Percentiles rank a stretch among this genome's conserved stretches.
Evolutionary conservation across 2,888 invertebrate genomes (phyloP).

Genomic region (Ornithoptera priamus): DNA sequence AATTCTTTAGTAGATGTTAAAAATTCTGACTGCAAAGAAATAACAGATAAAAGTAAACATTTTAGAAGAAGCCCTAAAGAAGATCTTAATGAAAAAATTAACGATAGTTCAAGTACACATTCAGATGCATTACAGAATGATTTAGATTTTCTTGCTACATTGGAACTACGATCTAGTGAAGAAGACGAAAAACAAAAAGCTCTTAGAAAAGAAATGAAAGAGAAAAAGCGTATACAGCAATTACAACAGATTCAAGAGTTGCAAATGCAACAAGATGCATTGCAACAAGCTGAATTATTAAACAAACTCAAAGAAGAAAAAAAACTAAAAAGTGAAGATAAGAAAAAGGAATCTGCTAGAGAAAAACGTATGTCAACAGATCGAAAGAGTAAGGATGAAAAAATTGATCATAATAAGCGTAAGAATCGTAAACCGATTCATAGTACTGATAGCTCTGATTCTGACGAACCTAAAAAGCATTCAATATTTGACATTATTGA

Average conservation of each 20-base stretch:
- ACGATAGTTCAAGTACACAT: slow-evolving; percentile 43
- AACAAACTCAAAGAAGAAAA: slow-evolving; percentile 70
- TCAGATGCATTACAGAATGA: slow-evolving; percentile 70
- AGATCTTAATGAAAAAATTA: slow-evolving; percentile 49
- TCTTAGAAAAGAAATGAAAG: slow-evolving; percentile 77
- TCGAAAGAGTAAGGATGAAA: slow-evolving; percentile 76
- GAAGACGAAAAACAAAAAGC: slow-evolving; percentile 81
- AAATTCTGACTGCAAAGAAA: slow-evolving; percentile 52
- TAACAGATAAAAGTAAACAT: slow-evolving; percentile 50
- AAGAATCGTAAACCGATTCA: slow-evolving; percentile 73
- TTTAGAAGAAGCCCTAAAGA: slow-evolving; percentile 53
- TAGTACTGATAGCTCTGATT: slow-evolving; percentile 85
- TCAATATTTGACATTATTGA: slow-evolving; percentile 95
- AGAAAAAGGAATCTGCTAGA: slow-evolving; percentile 68
- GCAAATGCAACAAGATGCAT: slow-evolving; percentile 71
- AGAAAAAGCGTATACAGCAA: slow-evolving; percentile 77
- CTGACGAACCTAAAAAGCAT: slow-evolving; percentile 92
- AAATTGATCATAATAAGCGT: slow-evolving; percentile 57
- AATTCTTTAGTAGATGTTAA: slow-evolving; percentile 62
- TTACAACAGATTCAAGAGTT: slow-evolving; percentile 73
- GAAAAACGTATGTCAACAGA: slow-evolving; percentile 77
- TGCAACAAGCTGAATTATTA: slow-evolving; percentile 63
- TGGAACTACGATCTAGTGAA: slow-evolving; percentile 80
- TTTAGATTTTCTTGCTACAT: slow-evolving; percentile 79
- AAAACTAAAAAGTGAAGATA: slow-evolving; percentile 65